Evolutionary conservation across 2,888 invertebrate genomes (phyloP), one percentile per base, ranked within the genome.

Genomic region (Ormyrus pomaceus): DNA sequence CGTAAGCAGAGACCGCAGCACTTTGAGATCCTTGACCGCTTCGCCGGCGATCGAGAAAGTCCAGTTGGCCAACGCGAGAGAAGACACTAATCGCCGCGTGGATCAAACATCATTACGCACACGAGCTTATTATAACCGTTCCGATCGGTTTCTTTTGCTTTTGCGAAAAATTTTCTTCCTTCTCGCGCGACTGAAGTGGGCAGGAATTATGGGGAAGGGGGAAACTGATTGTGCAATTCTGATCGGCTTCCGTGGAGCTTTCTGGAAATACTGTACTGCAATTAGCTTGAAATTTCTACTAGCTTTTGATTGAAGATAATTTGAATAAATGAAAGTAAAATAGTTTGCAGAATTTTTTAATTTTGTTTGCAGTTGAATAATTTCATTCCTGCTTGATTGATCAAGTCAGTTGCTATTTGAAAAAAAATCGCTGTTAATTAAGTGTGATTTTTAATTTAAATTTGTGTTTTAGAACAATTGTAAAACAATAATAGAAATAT

Each of bases 11-110:
- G 34, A 34, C 34, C 34, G 34, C 34, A 34, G 34, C 34, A 78
- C 81, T 79, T 80, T 82, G 82, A 84, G 80, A 88, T 88, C 87
- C 88, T 89, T 89, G 88, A 88, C 87, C 85, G 76, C 77, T 80
- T 78, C 76, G 71, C 82, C 83, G 34, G 83, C 83, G 83, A 85
- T 86, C 84, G 86, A 86, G 88, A 88, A 88, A 88, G 88, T 87
- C 83, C 83, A 85, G 82, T 86, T 84, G 80, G 77, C 81, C 79
- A 84, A 84, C 81, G 34, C 34, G 34, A 34, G 78, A 81, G 77
- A 82, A 79, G 84, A 79, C 76, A 79, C 80, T 84, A 82, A 83
- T 84, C 82, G 80, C 73, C 78, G 75, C 69, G 76, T 78, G 75
- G 64, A 76, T 48, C 75, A 66, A 66, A 72, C 34, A 77, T 82